Base-by-base conservation (phyloP, 1,140 invertebrate genomes). In the Matsumurasca onukii region DNA sequence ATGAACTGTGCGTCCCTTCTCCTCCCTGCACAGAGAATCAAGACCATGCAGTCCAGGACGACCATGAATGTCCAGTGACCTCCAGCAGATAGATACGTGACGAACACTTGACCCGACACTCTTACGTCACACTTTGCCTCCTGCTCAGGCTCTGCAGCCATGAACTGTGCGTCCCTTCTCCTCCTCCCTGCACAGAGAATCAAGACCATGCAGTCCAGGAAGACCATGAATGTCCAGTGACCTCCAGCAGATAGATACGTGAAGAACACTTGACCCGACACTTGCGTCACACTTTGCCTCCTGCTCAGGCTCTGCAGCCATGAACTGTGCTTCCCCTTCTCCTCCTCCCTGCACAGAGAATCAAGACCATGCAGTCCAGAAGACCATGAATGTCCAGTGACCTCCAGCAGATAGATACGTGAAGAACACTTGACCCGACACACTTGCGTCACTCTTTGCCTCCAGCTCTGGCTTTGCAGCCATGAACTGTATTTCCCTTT, bases 161-260 rank as follows among this genome's bases (percentile, higher is more conserved):
- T 1, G 70, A 69, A 12, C 71, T 62, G 17, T 68, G 34, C 30
- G 49, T 17, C 49, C n/a, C 15, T 61, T 31, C 2, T 13, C 31
- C 3, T 72, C 72, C 22, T 73, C 67, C 15, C 70, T 13, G 0
- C 69, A 73, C 34, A 51, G n/a, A 3, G n/a, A 9, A 5, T n/a
- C 3, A 12, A 63, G 69, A 89, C 90, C 9, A 89, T 74, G 0
- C 89, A 1, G 0, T 86, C 59, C 0, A 91, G 82, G 0, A 86
- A 71, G 0, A 83, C 64, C 13, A 92, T 76, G 5, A 88, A 71
- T 27, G 81, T 80, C 69, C 82, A 84, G 71, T 86, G 84, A 1
- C 87, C 86, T 1, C 90, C 88, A 0, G 89, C 85, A 9, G 76
- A 80, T 69, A 93, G 87, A 75, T 93, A 94, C 25, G 86, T 78